Conservation (phyloP, 2,113 vertebrate genomes). For the Actenoides hombroni region DNA sequence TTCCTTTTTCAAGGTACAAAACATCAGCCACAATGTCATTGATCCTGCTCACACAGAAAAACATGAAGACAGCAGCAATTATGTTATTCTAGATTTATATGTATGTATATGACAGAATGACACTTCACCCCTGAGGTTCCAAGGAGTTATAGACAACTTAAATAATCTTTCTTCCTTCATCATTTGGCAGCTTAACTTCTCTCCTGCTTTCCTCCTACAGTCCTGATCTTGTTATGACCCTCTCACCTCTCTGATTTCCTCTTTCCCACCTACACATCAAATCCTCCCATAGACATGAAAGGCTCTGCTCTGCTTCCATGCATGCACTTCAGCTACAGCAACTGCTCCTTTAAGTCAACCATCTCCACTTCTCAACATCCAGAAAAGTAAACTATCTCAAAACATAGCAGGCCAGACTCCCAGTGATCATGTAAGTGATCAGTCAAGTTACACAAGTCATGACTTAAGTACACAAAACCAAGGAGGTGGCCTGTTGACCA, state of each 20-base stretch:
- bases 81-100: neutral
- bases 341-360: neutral
- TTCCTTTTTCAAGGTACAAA: neutral
- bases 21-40: neutral
- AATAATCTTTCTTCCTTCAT: neutral
- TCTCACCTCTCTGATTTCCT: neutral
- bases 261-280: neutral
- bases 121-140: neutral
- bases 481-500: neutral
- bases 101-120: neutral
- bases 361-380: neutral
- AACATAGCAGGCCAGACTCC: neutral
- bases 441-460: neutral
- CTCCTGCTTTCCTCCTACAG: neutral
- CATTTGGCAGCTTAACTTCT: neutral
- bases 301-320: neutral
- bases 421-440: neutral
- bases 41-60: neutral
- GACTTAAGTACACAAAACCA: neutral
- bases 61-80: neutral
- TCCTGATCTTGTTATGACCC: neutral
- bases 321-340: neutral
- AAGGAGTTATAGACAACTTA: neutral
- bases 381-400: neutral
- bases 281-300: neutral